A percentile compares a stretch with the other conserved stretches of the same genome.
These are phyloP conservation scores for Entelurus aequoreus DNA, from an alignment of 2,113 vertebrate genomes.

Conservation along the genomic window DNA sequence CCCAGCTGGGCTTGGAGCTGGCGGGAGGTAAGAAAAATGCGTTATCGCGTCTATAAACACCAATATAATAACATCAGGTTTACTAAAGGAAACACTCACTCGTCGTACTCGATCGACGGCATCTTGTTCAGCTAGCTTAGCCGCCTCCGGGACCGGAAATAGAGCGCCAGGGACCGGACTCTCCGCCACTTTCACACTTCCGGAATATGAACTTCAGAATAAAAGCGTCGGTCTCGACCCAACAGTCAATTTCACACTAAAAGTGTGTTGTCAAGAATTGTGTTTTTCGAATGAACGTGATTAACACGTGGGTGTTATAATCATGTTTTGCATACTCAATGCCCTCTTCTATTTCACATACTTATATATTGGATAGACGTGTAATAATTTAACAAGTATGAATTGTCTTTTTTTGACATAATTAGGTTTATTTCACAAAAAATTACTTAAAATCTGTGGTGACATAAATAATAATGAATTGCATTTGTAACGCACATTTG, in stretches of 20 bases:
- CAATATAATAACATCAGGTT: not conserved
- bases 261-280: too few species aligned
- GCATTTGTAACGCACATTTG: too few species aligned
- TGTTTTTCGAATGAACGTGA: not conserved
- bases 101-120: conserved; percentile 76
- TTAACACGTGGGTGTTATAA: not conserved
- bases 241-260: too few species aligned
- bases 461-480: too few species aligned
- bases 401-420: too few species aligned
- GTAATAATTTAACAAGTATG: too few species aligned
- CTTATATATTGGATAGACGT: too few species aligned
- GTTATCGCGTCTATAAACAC: conserved; percentile 1
- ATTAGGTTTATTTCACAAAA: too few species aligned
- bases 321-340: too few species aligned
- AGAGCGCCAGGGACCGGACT: not conserved
- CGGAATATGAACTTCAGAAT: conserved; percentile 18
- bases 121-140: conserved; percentile 51
- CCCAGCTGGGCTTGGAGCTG: conserved; percentile 97
- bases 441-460: too few species aligned
- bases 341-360: too few species aligned
- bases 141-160: conserved; percentile 11
- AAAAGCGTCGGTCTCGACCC: conserved; percentile 8
- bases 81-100: conserved; percentile 60
- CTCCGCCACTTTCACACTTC: conserved; percentile 23
- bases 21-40: not conserved